Percentiles rank a stretch among this genome's conserved stretches.
Conservation (phyloP, 1,140 invertebrate genomes). For the Kradibia gibbosae region DNA sequence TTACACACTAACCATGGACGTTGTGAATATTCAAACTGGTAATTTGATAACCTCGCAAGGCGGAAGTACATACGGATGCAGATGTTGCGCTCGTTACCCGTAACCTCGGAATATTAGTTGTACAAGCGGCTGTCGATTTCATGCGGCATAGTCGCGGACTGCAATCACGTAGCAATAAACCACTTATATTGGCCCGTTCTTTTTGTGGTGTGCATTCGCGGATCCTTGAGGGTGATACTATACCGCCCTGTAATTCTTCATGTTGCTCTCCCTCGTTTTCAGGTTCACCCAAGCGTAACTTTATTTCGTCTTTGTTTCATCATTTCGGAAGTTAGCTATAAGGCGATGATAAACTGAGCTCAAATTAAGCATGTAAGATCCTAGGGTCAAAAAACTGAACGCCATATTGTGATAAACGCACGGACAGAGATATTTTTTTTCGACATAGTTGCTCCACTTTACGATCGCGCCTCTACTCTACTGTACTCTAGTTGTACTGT, state of each 20-base stretch:
- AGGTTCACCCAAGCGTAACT: background rate
- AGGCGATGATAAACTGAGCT: too few relatives aligned
- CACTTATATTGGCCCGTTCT: background rate
- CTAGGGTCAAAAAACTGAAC: too few relatives aligned
- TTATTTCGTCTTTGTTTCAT: background rate
- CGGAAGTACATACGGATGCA: conserved; percentile 13
- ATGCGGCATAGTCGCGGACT: background rate
- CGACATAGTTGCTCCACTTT: background rate
- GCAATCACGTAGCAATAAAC: conserved; percentile 5
- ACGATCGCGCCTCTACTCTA: background rate
- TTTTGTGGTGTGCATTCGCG: background rate
- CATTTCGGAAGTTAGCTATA: too few relatives aligned
- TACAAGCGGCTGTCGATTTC: background rate
- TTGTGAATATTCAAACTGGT: conserved; percentile 55
- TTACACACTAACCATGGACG: background rate
- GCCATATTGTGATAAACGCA: background rate
- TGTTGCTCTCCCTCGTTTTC: background rate
- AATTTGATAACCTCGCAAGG: conserved; percentile 34
- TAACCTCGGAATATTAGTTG: conserved; percentile 16
- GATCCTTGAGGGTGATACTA: background rate
- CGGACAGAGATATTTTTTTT: background rate
- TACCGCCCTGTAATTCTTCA: background rate
- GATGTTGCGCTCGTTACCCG: conserved; percentile 42
- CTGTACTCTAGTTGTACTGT: too few relatives aligned
- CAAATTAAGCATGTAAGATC: too few relatives aligned